phyloP scores from a whole-genome alignment of 2,797 vertebrate species.

The Myiotriccus ornatus region DNA sequence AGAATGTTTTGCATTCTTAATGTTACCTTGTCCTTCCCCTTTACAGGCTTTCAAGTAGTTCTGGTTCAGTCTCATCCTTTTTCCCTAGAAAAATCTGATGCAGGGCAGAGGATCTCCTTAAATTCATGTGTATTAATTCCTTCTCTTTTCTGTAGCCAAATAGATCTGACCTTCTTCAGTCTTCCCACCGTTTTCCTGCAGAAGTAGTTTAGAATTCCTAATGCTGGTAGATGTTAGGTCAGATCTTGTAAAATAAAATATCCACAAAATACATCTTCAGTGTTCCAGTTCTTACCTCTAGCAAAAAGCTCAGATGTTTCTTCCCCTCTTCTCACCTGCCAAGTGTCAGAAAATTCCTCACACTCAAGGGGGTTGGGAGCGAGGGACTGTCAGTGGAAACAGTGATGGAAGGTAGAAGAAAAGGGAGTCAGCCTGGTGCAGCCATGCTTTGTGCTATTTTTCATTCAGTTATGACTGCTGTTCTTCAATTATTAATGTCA shows the following conservation, averaged over 20 bases:
- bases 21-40: not conserved
- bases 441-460: not conserved
- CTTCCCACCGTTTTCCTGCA: not conserved
- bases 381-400: not conserved
- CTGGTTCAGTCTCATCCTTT: not conserved
- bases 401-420: not conserved
- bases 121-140: not conserved
- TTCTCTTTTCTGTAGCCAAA: not conserved
- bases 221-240: not conserved
- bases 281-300: not conserved
- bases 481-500: slow-evolving; percentile 6
- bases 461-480: not conserved
- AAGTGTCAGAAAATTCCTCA: not conserved
- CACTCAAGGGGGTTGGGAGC: not conserved
- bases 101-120: not conserved
- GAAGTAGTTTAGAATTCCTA: not conserved
- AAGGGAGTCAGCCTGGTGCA: not conserved
- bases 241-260: not conserved
- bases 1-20: not conserved
- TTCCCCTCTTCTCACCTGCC: not conserved
- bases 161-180: not conserved
- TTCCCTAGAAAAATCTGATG: not conserved
- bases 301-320: not conserved
- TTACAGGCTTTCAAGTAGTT: not conserved
- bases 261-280: not conserved